Base-by-base conservation (phyloP, 2,797 vertebrate species). In the Rhinogobio ventralis region DNA sequence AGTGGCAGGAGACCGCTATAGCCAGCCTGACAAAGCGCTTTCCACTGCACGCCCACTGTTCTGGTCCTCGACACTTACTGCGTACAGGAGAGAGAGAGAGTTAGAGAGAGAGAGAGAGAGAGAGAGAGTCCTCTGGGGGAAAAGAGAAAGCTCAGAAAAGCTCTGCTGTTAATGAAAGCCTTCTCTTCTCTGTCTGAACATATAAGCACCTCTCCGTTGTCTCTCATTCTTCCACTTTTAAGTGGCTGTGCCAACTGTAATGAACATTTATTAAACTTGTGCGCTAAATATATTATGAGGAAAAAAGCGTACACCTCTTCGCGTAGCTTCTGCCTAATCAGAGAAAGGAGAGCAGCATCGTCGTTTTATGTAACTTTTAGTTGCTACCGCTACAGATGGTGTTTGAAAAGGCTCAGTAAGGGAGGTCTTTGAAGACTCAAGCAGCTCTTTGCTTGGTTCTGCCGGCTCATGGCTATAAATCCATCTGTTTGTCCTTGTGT, bases 381-480 rank as follows among this genome's bases (percentile, higher is more conserved):
- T 90, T 88, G 88, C 88, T 87, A 53, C 84, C 87, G 84, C 90
- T 94, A 93, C 94, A 95, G 94, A 95, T 94, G 94, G 94, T 85
- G 89, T 91, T 93, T 92, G 89, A 92, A 94, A 93, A 93, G 86
- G 91, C 90, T 86, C 86, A 42, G 74, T 88, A 91, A 92, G 87
- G 92, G 80, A 85, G 73, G 68, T 78, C 94, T 94, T 94, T 95
- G 93, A 95, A 94, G 94, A 91, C 90, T 85, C 87, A 89, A 93
- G 91, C 91, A 91, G 92, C 91, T 93, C 93, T 88, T 91, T 90
- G 92, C 85, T 91, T 93, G 91, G 88, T 92, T 93, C 91, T 91
- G 90, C 91, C 92, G 92, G 91, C 91, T 87, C 90, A 89, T 87
- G 78, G 74, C 86, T 91, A 89, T 89, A 89, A 92, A 92, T 92